Conservation (phyloP, 2,113 vertebrate genomes). For the Channa maculata region DNA sequence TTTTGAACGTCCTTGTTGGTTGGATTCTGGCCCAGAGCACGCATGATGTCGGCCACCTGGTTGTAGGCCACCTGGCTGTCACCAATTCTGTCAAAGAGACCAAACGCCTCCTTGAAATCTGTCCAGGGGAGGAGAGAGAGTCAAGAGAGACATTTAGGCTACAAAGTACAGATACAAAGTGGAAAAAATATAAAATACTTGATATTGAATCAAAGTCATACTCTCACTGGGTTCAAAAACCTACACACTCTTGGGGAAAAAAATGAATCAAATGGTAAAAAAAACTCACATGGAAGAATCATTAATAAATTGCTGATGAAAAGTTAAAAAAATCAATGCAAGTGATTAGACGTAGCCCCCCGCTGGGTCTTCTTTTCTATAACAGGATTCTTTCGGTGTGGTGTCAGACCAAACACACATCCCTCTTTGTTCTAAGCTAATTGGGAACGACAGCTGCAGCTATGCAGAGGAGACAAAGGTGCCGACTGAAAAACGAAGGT, state of each 20-base stretch:
- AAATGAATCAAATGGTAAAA: background rate
- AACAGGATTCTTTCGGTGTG: background rate
- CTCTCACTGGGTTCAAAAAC: too few relatives aligned
- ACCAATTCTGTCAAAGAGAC: conserved; percentile 98
- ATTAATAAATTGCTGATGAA: background rate
- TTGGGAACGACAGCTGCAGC: conserved; percentile 62
- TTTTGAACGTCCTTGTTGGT: conserved; percentile 91
- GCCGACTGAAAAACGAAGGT: conserved; percentile 24
- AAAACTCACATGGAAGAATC: background rate
- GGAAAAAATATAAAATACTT: background rate
- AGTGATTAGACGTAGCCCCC: too few relatives aligned
- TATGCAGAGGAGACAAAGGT: conserved; percentile 10
- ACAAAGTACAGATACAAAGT: background rate
- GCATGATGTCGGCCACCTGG: conserved; percentile 95
- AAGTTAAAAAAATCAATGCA: background rate
- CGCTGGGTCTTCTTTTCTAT: background rate
- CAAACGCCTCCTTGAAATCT: conserved; percentile 99
- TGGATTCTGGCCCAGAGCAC: conserved; percentile 97
- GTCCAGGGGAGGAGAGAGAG: conserved; percentile 20
- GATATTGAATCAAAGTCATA: too few relatives aligned
- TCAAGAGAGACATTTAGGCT: conserved; percentile 19
- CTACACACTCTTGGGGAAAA: background rate
- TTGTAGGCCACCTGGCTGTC: conserved; percentile 90
- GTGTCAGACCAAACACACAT: conserved; percentile 3
- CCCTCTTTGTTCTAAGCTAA: conserved; percentile 43